Conservation (phyloP, 2,113 vertebrate genomes). For the Apodemus sylvaticus region DNA sequence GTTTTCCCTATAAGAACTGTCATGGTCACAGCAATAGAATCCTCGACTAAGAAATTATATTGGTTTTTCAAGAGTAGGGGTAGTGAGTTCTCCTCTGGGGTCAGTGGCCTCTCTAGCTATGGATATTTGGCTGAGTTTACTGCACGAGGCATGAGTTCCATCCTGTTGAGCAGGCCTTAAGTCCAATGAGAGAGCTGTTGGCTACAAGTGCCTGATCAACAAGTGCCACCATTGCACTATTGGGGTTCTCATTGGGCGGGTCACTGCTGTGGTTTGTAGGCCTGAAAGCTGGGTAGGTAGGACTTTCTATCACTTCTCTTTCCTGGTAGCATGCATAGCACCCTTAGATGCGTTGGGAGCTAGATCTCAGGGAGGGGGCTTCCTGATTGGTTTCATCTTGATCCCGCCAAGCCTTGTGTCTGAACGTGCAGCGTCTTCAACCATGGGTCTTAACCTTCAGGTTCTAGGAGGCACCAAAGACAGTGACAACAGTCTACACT, state of each 20-base stretch:
- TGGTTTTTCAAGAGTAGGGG: background rate
- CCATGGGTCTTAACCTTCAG: background rate
- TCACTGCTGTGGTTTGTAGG: background rate
- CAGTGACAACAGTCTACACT: background rate
- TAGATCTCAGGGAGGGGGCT: background rate
- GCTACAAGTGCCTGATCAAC: background rate
- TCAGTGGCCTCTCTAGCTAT: background rate
- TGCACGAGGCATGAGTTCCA: background rate
- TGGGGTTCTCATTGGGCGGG: background rate
- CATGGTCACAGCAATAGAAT: background rate
- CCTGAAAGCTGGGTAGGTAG: background rate
- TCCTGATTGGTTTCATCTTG: background rate
- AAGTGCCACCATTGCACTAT: no score
- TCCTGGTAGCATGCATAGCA: no score
- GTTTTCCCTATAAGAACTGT: background rate
- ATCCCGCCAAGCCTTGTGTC: background rate
- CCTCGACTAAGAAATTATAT: background rate
- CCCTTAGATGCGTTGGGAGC: background rate
- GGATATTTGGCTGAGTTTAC: no score
- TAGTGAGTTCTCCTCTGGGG: background rate
- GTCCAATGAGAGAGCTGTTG: background rate
- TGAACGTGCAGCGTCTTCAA: background rate
- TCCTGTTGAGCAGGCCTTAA: background rate
- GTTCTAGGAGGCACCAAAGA: background rate
- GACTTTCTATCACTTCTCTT: background rate